Evolutionary conservation across 2,888 invertebrate species (phyloP).

Genomic region (Epistrophe eligans): DNA sequence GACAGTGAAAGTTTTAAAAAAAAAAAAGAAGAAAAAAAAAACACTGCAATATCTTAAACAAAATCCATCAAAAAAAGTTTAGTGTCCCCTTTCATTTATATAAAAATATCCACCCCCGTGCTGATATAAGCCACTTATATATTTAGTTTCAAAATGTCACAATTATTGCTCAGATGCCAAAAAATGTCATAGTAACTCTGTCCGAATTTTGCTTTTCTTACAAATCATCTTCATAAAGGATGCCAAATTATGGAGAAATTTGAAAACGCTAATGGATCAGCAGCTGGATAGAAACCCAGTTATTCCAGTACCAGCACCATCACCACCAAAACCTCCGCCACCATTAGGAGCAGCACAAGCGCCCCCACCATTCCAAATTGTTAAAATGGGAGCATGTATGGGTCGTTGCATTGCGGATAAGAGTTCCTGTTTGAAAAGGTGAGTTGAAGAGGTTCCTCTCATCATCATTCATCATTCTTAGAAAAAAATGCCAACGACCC

Average conservation of each 20-base stretch:
- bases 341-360: background rate
- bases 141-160: constrained; percentile 8
- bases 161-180: constrained; percentile 34
- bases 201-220: background rate
- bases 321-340: constrained; percentile 7
- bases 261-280: constrained; percentile 59
- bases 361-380: background rate
- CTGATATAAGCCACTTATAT: background rate
- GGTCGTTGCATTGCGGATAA: constrained; percentile 77
- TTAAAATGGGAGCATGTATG: constrained; percentile 78
- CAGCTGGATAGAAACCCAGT: constrained; percentile 63
- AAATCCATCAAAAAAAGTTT: constrained; percentile 10
- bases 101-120: background rate
- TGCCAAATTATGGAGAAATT: constrained; percentile 67
- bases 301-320: constrained; percentile 34
- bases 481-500: constrained; percentile 59
- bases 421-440: constrained; percentile 75
- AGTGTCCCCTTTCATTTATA: constrained; percentile 5
- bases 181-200: background rate
- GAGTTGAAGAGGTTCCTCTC: constrained; percentile 49
- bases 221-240: constrained; percentile 30
- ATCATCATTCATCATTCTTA: background rate
- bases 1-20: background rate
- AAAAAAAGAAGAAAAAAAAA: background rate
- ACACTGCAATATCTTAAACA: background rate